Base-by-base conservation (phyloP, 1,140 invertebrate species). In the Pinna nobilis region DNA sequence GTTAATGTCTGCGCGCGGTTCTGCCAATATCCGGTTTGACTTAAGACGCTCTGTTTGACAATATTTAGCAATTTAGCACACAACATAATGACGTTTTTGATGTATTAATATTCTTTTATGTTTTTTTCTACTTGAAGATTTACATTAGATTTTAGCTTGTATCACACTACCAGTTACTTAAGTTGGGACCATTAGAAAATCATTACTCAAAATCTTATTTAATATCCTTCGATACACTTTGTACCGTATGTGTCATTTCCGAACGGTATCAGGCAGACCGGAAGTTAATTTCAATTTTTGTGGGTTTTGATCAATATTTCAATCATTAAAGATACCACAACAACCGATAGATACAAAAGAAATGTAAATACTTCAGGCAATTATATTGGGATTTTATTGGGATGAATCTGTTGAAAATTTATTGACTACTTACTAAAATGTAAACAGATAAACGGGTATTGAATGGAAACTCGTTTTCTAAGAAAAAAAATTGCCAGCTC, bases 171-270 rank as follows among this genome's bases (percentile, higher is more conserved):
- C n/a, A 11, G 39, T 44, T 44, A 44, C 39, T 44, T 44, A 44
- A 44, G 39, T 44, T 44, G 9, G 9, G 39, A 11, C 39, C n/a
- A 44, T 44, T 44, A 44, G 39, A 44, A 44, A 44, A 44, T 44
- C 39, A 44, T 44, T 44, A 44, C n/a, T 44, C 39, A 44, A 44
- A 44, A n/a, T 44, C 39, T 44, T 44, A 44, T 44, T 44, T 44
- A 44, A 44, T 44, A 44, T 44, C 39, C 39, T 44, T 44, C 39
- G 39, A 9, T 44, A 11, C 9, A n/a, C 39, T 44, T 11, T 44
- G 39, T 9, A 44, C 39, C n/a, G 9, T 11, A 44, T 44, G 39
- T 44, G 39, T 44, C 9, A 44, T 44, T 44, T 44, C 39, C n/a
- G 39, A 44, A 44, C 39, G 9, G n/a, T 44, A 11, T 44, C 39